A percentile compares a stretch with the other conserved stretches of the same genome.
Conservation (phyloP, 2,113 vertebrate genomes). For the Polypterus senegalus region DNA sequence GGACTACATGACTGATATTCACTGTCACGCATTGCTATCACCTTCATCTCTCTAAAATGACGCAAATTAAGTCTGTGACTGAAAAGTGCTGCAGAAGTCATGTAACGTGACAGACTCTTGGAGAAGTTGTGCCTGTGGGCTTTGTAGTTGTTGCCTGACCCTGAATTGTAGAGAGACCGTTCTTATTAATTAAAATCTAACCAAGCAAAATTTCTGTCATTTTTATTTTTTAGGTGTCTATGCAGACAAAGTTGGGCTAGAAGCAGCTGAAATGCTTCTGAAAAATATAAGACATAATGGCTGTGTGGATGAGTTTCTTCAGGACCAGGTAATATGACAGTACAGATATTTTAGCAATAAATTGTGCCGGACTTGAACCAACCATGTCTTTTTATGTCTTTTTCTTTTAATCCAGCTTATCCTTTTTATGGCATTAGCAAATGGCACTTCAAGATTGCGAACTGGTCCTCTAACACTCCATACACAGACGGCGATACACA, state of each 20-base stretch:
- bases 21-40: too few species aligned
- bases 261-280: slow-evolving; percentile 87
- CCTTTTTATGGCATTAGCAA: slow-evolving; percentile 91
- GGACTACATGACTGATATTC: too few species aligned
- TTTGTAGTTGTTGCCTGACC: too few species aligned
- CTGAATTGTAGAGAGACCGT: too few species aligned
- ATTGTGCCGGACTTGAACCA: neutral
- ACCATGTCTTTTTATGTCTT: neutral
- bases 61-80: too few species aligned
- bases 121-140: too few species aligned
- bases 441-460: slow-evolving; percentile 75
- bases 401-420: slow-evolving; percentile 58
- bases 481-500: slow-evolving; percentile 85
- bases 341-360: neutral
- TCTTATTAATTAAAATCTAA: too few species aligned
- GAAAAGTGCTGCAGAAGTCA: too few species aligned
- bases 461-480: slow-evolving; percentile 83
- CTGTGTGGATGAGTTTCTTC: slow-evolving; percentile 88
- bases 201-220: neutral
- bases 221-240: slow-evolving; percentile 56
- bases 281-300: slow-evolving; percentile 83
- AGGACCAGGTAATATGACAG: slow-evolving; percentile 73
- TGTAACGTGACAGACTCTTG: too few species aligned
- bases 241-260: slow-evolving; percentile 78
- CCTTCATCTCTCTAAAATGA: too few species aligned